Base-by-base conservation (phyloP, 37 sponge, comb jelly and placozoan genomes). In the Beroe forskalii region DNA sequence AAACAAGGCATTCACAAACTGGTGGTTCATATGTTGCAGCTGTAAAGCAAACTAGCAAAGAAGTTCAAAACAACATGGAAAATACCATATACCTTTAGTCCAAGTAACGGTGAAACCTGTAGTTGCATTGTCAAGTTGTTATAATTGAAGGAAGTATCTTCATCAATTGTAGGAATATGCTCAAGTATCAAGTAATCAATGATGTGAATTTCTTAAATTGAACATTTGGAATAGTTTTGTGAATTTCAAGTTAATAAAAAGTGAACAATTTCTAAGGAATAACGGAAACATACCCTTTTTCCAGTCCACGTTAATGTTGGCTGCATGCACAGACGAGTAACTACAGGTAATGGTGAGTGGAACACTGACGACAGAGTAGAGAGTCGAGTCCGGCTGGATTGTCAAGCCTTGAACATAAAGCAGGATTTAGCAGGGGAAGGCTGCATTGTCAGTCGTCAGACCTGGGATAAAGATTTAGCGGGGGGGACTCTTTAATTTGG, bases 61-160 rank as follows among this genome's bases (percentile, higher is more conserved):
- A n/a, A n/a, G n/a, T n/a, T n/a, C n/a, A n/a, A n/a, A n/a, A n/a
- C n/a, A n/a, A n/a, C n/a, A n/a, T n/a, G n/a, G n/a, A 48, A 48
- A 48, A 48, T 12, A 48, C 55, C 55, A 48, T 48, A 48, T 64
- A 64, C 66, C 66, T 64, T 22, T 27, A 23, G 4, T 23, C 72
- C 72, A 69, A 35, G 35, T 69, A 69, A 69, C 72, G 2, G 35
- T 6, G 4, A 69, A 69, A 31, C 32, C 72, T 69, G 72, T 31
- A 69, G n/a, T 9, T 20, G 17, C 17, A 55, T 55, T 9, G 60
- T n/a, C n/a, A n/a, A n/a, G n/a, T n/a, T n/a, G n/a, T n/a, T n/a
- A n/a, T n/a, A n/a, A n/a, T n/a, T n/a, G n/a, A n/a, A n/a, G n/a
- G n/a, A n/a, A n/a, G n/a, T n/a, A n/a, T n/a, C n/a, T n/a, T 20